Evolutionary conservation across 2,888 invertebrate genomes (phyloP).

Genomic region (Eristalis tenax): DNA sequence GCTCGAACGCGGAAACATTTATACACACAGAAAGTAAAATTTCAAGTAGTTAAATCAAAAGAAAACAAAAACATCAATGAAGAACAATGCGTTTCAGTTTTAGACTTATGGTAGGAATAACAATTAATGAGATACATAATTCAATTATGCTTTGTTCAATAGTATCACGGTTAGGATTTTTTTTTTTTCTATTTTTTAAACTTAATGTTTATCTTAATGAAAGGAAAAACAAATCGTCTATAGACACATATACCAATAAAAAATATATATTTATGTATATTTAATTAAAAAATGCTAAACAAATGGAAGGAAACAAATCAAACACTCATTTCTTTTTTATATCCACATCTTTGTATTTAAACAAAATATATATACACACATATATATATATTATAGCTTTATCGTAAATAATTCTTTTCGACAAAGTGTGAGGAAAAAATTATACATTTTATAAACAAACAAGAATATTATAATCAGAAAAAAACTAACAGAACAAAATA

Average conservation of each 20-base stretch:
- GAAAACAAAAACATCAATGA: neutral
- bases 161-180: constrained; percentile 24
- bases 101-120: constrained; percentile 40
- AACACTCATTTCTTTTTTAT: constrained; percentile 57
- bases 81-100: constrained; percentile 51
- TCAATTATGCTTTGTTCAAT: constrained; percentile 19
- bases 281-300: constrained; percentile 22
- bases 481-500: constrained; percentile 9
- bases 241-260: constrained; percentile 32
- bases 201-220: constrained; percentile 13
- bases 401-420: constrained; percentile 52
- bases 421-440: constrained; percentile 16
- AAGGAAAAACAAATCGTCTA: constrained; percentile 24
- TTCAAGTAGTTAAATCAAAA: constrained; percentile 5
- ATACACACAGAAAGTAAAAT: constrained; percentile 8
- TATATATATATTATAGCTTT: constrained; percentile 53
- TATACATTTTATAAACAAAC: constrained; percentile 43
- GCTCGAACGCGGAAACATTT: constrained; percentile 5
- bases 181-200: constrained; percentile 28
- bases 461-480: constrained; percentile 35
- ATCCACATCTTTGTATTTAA: constrained; percentile 50
- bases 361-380: constrained; percentile 19
- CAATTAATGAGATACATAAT: constrained; percentile 9
- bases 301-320: constrained; percentile 1
- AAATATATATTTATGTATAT: constrained; percentile 58